Base-by-base conservation (phyloP, 92 coral and sea anemone genomes). In the Phenganax subtilis region DNA sequence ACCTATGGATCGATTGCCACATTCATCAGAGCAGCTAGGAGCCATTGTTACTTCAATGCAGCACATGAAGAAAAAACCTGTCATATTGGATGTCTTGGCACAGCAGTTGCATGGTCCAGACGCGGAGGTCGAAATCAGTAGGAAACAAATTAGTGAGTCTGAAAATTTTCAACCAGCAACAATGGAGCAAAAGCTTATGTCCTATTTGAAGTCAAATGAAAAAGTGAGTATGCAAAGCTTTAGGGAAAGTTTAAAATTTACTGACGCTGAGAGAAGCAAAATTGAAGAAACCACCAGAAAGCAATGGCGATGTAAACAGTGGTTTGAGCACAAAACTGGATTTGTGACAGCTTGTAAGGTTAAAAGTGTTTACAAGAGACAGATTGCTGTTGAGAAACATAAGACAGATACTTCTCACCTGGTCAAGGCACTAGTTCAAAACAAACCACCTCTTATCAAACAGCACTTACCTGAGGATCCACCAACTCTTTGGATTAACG, bases 271-370 rank as follows among this genome's bases (percentile, higher is more conserved):
- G 78, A 86, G 76, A 57, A 80, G 88, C 44, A 62, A 84, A 56
- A 85, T 88, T 55, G 84, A 74, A 31, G 71, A 17, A 59, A 59
- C 59, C 37, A 91, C 90, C 51, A 55, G 75, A 74, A 88, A 88
- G 87, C 96, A 91, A 76, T 88, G 89, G 91, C 82, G 85, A 77
- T 88, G 88, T 75, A 75, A 91, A 71, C 87, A 84, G 31, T 87
- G 91, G 89, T 82, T 84, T 58, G 54, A 68, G 14, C 86, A 84
- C 59, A 86, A 86, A 81, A 76, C 87, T 77, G 94, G 91, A 77
- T 88, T 88, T 65, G 85, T 90, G 57, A 84, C 91, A 71, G 91
- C 94, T 54, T 88, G 88, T 57, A 88, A 83, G 51, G 84, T 86
- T 83, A 84, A 88, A 51, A 84, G 88, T 81, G 91, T 90, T 63